Evolutionary conservation across 2,888 invertebrate genomes (phyloP).

Genomic region (Dynastes hyllus): DNA sequence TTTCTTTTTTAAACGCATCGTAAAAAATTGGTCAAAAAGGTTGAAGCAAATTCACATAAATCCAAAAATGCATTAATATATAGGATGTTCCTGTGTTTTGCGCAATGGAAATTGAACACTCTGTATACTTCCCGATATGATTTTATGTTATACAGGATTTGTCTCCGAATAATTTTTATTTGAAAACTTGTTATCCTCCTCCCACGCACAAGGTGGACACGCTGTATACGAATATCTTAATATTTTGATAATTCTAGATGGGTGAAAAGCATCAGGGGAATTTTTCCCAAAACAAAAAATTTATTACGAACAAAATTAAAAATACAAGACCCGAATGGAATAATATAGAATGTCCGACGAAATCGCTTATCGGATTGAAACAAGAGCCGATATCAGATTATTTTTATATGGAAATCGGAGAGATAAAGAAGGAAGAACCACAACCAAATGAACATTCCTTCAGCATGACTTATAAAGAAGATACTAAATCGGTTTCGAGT

Average conservation of each 20-base stretch:
- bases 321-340: constrained; percentile 46
- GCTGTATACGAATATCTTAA: neutral
- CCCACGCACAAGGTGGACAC: too few relatives aligned
- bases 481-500: constrained; percentile 16
- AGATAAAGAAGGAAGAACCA: constrained; percentile 37
- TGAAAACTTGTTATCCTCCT: too few relatives aligned
- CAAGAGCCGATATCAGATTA: constrained; percentile 41
- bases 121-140: too few relatives aligned
- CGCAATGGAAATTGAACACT: too few relatives aligned
- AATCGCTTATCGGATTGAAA: constrained; percentile 20
- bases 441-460: constrained; percentile 11
- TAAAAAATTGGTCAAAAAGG: too few relatives aligned
- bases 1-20: too few relatives aligned
- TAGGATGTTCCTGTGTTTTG: too few relatives aligned
- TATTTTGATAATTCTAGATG: constrained; percentile 53
- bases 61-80: too few relatives aligned
- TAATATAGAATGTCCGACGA: constrained; percentile 37
- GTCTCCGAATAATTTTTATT: too few relatives aligned
- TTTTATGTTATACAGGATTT: too few relatives aligned
- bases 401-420: constrained; percentile 48
- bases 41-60: too few relatives aligned
- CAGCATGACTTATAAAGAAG: constrained; percentile 40
- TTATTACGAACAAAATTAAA: constrained; percentile 52
- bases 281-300: too few relatives aligned
- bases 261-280: constrained; percentile 52